These are phyloP conservation scores for Platysteira castanea DNA, from an alignment of 2,113 vertebrate genomes.

Conservation along the genomic window DNA sequence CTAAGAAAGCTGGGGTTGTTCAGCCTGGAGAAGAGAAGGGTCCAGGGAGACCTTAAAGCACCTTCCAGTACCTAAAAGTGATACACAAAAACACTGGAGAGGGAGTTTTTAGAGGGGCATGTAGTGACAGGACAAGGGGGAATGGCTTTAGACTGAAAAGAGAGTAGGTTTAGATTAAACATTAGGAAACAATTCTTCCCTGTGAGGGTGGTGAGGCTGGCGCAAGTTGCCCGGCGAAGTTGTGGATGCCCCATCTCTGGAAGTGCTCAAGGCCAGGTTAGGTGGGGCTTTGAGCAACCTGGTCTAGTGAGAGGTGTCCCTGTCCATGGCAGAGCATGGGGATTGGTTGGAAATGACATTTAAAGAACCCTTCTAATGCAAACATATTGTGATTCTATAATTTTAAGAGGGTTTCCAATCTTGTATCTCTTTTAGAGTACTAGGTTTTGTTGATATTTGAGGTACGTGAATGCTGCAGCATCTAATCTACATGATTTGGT, in stretches of 20 bases:
- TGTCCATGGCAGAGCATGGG: rapidly evolving
- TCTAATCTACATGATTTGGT: background rate
- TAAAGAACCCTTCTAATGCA: background rate
- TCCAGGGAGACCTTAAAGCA: background rate
- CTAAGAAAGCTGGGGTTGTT: background rate
- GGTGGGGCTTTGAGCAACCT: background rate
- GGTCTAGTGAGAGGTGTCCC: background rate
- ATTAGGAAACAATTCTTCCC: background rate
- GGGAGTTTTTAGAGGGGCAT: background rate
- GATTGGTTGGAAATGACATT: background rate
- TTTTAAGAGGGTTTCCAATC: background rate
- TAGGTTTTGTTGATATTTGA: background rate
- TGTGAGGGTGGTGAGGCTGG: background rate
- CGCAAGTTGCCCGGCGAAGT: background rate
- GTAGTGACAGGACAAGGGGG: background rate
- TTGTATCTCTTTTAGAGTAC: background rate
- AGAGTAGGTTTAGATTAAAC: background rate
- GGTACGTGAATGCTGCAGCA: background rate
- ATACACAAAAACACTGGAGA: background rate
- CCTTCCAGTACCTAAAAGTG: background rate
- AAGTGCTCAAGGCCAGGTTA: background rate
- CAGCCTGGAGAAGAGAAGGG: background rate
- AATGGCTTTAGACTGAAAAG: background rate
- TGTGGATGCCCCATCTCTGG: background rate
- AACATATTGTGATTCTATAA: background rate